Evolutionary conservation across 1,140 invertebrate genomes (phyloP).

Genomic region (Oncopodura yosiiana): DNA sequence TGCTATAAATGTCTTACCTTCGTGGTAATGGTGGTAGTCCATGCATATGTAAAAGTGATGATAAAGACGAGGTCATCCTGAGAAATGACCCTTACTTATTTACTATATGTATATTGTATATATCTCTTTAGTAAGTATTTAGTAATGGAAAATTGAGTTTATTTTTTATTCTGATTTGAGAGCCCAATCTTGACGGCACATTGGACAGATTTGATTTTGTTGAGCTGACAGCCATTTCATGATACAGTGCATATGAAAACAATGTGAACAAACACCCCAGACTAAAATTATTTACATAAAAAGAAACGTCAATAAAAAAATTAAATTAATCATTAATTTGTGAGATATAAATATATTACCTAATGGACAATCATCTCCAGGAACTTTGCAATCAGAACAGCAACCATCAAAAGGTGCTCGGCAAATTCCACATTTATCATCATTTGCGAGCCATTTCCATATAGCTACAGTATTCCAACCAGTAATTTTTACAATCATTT

Average conservation of each 20-base stretch:
- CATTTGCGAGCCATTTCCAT: constrained; percentile 98
- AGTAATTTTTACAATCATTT: constrained; percentile 36
- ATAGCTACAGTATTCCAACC: constrained; percentile 91
- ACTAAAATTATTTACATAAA: constrained; percentile 47
- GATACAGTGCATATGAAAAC: constrained; percentile 99
- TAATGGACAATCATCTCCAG: constrained; percentile 95
- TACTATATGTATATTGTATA: not conserved
- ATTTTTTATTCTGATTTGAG: constrained; percentile 30
- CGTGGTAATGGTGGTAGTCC: constrained; percentile 31
- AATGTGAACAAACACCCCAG: constrained; percentile 97
- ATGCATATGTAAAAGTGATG: constrained; percentile 27
- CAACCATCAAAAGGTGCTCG: constrained; percentile 97
- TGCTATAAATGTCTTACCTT: constrained; percentile 17
- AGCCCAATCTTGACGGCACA: constrained; percentile 95
- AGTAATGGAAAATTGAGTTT: not conserved
- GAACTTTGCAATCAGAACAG: constrained; percentile 95
- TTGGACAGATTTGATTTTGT: constrained; percentile 77
- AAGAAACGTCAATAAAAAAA: constrained; percentile 7
- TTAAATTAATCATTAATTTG: not conserved
- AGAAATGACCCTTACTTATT: not conserved
- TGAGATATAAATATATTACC: constrained; percentile 41
- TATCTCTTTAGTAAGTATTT: not conserved
- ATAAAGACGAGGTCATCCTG: constrained; percentile 3
- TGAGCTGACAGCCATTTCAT: constrained; percentile 98
- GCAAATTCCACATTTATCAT: constrained; percentile 98